Evolutionary conservation across 2,113 vertebrate genomes (phyloP), one percentile per base, ranked within the genome.

Genomic region (Percopsis transmontana): DNA sequence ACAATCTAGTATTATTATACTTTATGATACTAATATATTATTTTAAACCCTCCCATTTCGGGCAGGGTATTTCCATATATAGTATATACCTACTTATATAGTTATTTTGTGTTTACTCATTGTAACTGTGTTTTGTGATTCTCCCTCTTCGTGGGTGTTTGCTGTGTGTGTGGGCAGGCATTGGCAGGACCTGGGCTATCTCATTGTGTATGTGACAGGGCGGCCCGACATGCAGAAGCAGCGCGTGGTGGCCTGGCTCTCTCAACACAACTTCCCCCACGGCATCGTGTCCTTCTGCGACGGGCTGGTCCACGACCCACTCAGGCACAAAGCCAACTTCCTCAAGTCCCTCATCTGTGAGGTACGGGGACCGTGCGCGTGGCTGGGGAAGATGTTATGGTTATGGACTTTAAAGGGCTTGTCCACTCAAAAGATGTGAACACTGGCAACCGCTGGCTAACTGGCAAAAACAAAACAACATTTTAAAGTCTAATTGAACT

Each of bases 161-260:
- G 27, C n/a, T 27, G 27, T 2, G 9, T 9, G 10, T 2, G 19
- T 53, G 51, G 18, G 12, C 78, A 99, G 97, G 79, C 97, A 97
- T 92, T 99, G 97, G 97, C 97, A 99, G 90, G 97, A 99, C 86
- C 85, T 99, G 48, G 97, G 97, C 87, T 99, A 99, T 90, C 80
- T 99, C 92, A 99, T 99, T 19, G 95, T 99, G 68, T 99, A 99
- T 0, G 95, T 98, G 74, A 99, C 97, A 0, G 97, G 97, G 44
- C 95, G 97, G 27, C 97, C 97, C 0, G 97, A 99, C 93, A 99
- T 99, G 97, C 97, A 99, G 92, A 99, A 99, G 94, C 97, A 99
- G 87, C 93, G 97, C 8, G 97, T 99, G 90, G 97, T 99, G 57
- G 97, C 97, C 0, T 99, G 97, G 97, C 93, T 99, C 54, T 97